phyloP scores from a whole-genome alignment of 2,797 vertebrate species.

The Chanos chanos region DNA sequence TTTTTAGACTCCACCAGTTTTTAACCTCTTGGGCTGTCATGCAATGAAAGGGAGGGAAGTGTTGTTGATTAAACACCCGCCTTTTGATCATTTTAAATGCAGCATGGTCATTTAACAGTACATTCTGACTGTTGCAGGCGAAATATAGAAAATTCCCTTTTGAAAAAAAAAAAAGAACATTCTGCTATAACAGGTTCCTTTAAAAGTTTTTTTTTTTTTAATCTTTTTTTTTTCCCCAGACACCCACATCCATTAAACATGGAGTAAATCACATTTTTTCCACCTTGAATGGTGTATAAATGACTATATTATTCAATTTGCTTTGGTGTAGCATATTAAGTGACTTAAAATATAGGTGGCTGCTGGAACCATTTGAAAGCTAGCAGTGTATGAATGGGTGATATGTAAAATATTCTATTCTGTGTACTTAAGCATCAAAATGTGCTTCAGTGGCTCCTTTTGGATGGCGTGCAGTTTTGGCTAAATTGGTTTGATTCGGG shows the following conservation, averaged over 20 bases:
- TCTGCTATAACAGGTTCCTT: neutral
- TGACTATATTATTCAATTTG: conserved; percentile 62
- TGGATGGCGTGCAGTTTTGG: conserved; percentile 54
- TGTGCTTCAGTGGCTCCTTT: conserved; percentile 58
- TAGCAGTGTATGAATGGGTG: conserved; percentile 52
- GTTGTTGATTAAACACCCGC: no score
- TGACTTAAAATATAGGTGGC: conserved; percentile 50
- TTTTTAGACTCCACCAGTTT: no score
- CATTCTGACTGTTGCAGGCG: no score
- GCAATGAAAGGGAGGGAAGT: no score
- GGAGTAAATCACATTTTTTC: conserved; percentile 51
- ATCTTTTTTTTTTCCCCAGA: neutral
- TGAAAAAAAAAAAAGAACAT: no score
- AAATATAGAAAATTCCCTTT: no score
- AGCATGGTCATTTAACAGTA: no score
- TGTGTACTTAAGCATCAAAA: conserved; percentile 63
- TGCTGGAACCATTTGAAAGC: conserved; percentile 53
- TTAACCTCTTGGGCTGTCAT: no score
- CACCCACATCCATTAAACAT: conserved; percentile 39
- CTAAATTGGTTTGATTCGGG: conserved; percentile 65
- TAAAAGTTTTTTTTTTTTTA: neutral
- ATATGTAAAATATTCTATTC: conserved; percentile 60
- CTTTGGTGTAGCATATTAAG: conserved; percentile 52
- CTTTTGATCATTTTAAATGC: no score
- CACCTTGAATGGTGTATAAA: conserved; percentile 58